A percentile compares a stretch with the other conserved stretches of the same genome.
phyloP scores from a whole-genome alignment of 2,888 invertebrate species.

The Myopa testacea region DNA sequence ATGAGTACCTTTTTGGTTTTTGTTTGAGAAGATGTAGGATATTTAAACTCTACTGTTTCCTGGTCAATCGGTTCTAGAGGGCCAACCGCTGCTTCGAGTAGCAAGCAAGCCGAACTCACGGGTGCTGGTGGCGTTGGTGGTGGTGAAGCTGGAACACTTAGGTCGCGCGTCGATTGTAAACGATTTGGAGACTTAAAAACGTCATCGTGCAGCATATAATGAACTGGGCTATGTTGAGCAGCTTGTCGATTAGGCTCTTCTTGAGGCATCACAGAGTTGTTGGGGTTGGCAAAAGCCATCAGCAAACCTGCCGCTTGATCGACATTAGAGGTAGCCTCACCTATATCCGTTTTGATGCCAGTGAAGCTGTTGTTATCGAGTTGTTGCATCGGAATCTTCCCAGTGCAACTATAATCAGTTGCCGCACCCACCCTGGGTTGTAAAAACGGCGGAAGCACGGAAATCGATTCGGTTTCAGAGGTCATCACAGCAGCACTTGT shows the following conservation, averaged over 20 bases:
- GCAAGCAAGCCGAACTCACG: constrained; percentile 82
- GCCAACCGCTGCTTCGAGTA: constrained; percentile 87
- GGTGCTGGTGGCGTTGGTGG: constrained; percentile 57
- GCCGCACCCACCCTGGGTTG: constrained; percentile 37
- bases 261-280: constrained; percentile 36
- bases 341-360: constrained; percentile 1
- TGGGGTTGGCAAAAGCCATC: constrained; percentile 70
- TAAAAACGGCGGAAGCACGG: constrained; percentile 70
- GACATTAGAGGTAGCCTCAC: constrained; percentile 49
- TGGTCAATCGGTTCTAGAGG: constrained; percentile 72
- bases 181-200: constrained; percentile 54
- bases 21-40: constrained; percentile 71
- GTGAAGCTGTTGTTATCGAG: not conserved
- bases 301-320: constrained; percentile 73
- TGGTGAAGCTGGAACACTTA: constrained; percentile 50
- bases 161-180: constrained; percentile 47
- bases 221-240: constrained; percentile 5
- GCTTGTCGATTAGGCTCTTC: not conserved
- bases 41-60: constrained; percentile 77
- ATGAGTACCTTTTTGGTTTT: constrained; percentile 93
- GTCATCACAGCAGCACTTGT: constrained; percentile 74
- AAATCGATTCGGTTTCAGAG: constrained; percentile 78
- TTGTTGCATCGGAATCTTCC: constrained; percentile 30
- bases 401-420: constrained; percentile 4
- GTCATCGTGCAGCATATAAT: constrained; percentile 40